phyloP scores from a whole-genome alignment of 1,140 invertebrate species.

The Atta texana region DNA sequence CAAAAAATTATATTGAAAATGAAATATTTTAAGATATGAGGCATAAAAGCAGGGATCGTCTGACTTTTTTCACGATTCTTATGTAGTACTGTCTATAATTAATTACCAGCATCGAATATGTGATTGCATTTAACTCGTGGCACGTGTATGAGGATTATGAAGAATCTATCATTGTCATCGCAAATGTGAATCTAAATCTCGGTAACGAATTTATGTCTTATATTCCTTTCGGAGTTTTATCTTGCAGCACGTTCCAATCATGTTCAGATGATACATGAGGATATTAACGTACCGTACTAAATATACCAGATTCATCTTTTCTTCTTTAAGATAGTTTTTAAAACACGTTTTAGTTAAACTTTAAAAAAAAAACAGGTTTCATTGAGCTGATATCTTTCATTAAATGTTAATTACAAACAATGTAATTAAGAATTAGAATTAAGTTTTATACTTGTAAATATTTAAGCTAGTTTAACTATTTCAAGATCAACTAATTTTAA shows the following conservation, averaged over 20 bases:
- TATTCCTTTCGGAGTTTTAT: conserved; percentile 15
- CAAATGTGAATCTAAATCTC: conserved; percentile 11
- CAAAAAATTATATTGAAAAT: conserved; percentile 74
- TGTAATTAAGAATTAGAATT: background rate
- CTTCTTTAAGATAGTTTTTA: background rate
- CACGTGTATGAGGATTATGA: conserved; percentile 39
- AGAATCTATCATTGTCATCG: conserved; percentile 64
- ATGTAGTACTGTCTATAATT: conserved; percentile 48
- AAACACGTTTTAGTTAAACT: background rate
- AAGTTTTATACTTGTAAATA: background rate
- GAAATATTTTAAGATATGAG: conserved; percentile 74
- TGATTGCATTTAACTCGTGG: conserved; percentile 41
- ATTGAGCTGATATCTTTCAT: background rate
- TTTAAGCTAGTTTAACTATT: background rate
- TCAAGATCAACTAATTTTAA: no score
- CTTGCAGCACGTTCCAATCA: background rate
- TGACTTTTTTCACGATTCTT: conserved; percentile 36
- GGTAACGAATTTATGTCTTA: conserved; percentile 32
- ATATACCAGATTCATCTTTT: background rate
- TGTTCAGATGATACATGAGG: background rate
- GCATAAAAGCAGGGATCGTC: background rate
- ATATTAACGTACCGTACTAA: background rate
- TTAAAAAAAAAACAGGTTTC: background rate
- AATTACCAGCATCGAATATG: conserved; percentile 49
- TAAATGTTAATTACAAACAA: background rate